These are phyloP conservation scores for Stratiomys singularior DNA, from an alignment of 2,888 invertebrate species.

Conservation along the genomic window DNA sequence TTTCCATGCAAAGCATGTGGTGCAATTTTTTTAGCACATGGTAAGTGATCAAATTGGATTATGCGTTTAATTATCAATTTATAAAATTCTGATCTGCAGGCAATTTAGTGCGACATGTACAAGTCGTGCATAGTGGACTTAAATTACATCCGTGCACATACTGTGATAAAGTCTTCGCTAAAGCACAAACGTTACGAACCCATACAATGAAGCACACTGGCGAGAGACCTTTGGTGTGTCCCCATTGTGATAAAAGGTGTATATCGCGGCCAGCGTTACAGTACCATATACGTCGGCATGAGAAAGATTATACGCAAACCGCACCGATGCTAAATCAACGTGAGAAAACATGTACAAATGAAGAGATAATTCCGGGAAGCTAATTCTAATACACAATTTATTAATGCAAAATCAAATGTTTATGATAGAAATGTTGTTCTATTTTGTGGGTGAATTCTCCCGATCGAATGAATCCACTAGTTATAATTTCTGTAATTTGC, in stretches of 20 bases:
- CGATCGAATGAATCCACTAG: too few relatives aligned
- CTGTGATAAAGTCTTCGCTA: constrained; percentile 49
- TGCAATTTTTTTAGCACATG: constrained; percentile 18
- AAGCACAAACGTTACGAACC: constrained; percentile 47
- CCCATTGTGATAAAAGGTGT: constrained; percentile 45
- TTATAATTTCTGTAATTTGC: too few relatives aligned
- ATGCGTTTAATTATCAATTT: too few relatives aligned
- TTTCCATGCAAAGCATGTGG: constrained; percentile 41
- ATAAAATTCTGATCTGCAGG: constrained; percentile 20
- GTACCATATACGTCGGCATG: not conserved
- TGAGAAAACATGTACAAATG: too few relatives aligned
- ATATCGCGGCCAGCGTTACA: constrained; percentile 31
- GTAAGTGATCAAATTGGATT: not conserved
- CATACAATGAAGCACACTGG: constrained; percentile 50
- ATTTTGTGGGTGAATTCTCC: too few relatives aligned
- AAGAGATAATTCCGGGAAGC: too few relatives aligned
- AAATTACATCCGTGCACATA: constrained; percentile 39
- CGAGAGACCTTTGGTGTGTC: constrained; percentile 46
- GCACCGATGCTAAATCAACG: too few relatives aligned
- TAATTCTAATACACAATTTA: too few relatives aligned
- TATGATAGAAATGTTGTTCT: too few relatives aligned
- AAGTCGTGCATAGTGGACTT: constrained; percentile 47
- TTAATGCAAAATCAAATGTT: too few relatives aligned
- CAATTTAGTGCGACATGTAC: constrained; percentile 48
- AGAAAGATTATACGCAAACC: too few relatives aligned